Percentiles rank a stretch among this genome's conserved stretches.
phyloP scores from a whole-genome alignment of 2,113 vertebrate genomes.

The Dasyurus viverrinus region DNA sequence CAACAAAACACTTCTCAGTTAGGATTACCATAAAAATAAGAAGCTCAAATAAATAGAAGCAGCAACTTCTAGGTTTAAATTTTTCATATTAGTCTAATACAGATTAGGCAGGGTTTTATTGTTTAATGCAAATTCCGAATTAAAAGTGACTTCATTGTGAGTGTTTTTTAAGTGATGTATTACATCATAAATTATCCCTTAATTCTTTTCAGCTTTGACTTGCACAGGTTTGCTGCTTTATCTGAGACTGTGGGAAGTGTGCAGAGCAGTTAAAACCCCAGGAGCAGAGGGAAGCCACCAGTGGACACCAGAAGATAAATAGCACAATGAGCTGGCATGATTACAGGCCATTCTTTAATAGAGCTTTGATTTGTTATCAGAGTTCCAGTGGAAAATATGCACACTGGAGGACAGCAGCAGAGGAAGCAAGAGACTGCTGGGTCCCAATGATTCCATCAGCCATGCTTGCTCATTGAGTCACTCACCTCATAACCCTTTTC shows the following conservation, averaged over 20 bases:
- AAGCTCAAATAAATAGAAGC: conserved; percentile 49
- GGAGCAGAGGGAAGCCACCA: conserved; percentile 81
- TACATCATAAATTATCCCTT: conserved; percentile 79
- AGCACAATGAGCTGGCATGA: conserved; percentile 90
- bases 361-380: conserved; percentile 92
- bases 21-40: conserved; percentile 13
- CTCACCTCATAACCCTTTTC: conserved; percentile 98
- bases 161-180: conserved; percentile 61
- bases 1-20: neutral
- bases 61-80: conserved; percentile 36
- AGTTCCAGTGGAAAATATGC: conserved; percentile 92
- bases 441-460: conserved; percentile 82
- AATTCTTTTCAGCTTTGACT: conserved; percentile 73
- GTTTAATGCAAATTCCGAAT: conserved; percentile 69
- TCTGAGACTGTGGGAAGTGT: conserved; percentile 82
- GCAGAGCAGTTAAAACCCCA: conserved; percentile 76
- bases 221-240: conserved; percentile 78
- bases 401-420: conserved; percentile 79
- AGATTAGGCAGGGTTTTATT: conserved; percentile 73
- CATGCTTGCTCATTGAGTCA: conserved; percentile 84
- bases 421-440: conserved; percentile 81
- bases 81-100: conserved; percentile 52
- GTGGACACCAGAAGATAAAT: conserved; percentile 81
- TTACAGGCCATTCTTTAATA: conserved; percentile 86
- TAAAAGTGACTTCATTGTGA: conserved; percentile 56